A percentile compares a stretch with the other conserved stretches of the same genome.
These are phyloP conservation scores for Lypha dubia DNA, from an alignment of 2,888 invertebrate genomes.

Conservation along the genomic window DNA sequence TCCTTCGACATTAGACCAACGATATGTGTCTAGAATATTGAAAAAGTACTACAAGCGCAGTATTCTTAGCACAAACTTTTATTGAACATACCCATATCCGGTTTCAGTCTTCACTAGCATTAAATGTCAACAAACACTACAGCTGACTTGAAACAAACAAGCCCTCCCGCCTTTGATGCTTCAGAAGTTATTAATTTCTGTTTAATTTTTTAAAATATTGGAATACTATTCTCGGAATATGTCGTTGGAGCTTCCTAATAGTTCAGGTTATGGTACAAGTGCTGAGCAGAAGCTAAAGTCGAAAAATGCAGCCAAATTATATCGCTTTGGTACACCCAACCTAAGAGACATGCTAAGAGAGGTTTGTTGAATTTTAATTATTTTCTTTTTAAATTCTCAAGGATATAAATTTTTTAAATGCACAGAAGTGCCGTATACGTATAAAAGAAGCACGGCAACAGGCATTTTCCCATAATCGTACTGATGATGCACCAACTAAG, in stretches of 20 bases:
- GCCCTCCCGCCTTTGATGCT: background rate
- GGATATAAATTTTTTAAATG: background rate
- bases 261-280: conserved; percentile 77
- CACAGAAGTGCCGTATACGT: conserved; percentile 80
- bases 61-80: background rate
- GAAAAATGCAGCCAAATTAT: conserved; percentile 77
- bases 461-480: conserved; percentile 75
- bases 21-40: too few relatives aligned
- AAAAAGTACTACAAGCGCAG: too few relatives aligned
- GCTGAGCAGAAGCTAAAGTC: conserved; percentile 79
- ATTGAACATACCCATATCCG: background rate
- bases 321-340: conserved; percentile 79
- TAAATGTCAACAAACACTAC: background rate
- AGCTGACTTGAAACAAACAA: background rate
- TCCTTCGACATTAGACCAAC: too few relatives aligned
- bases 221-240: conserved; percentile 40
- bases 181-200: background rate
- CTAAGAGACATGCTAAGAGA: conserved; percentile 80
- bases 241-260: conserved; percentile 74
- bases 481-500: conserved; percentile 32
- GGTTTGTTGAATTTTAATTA: conserved; percentile 73
- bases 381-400: background rate
- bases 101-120: too few relatives aligned
- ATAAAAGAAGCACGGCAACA: conserved; percentile 78
- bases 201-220: background rate